These are phyloP conservation scores for Andrena bicolor DNA, from an alignment of 2,888 invertebrate species.

Conservation along the genomic window DNA sequence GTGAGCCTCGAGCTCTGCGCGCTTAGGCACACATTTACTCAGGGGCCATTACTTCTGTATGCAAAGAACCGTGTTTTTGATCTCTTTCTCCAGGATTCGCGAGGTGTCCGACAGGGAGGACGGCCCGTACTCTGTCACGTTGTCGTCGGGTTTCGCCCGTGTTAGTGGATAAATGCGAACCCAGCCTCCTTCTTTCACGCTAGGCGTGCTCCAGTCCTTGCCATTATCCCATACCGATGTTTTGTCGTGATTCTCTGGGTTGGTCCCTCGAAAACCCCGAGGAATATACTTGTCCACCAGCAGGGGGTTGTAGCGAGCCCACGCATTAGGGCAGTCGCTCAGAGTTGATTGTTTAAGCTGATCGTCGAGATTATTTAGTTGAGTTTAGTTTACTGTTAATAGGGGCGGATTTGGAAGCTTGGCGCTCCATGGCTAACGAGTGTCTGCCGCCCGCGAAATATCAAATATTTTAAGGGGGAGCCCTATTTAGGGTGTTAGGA, in stretches of 20 bases:
- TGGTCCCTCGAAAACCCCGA: conserved; percentile 88
- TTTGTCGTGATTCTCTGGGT: conserved; percentile 87
- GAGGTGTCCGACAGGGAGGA: conserved; percentile 76
- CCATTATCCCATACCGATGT: conserved; percentile 90
- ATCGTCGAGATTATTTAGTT: conserved; percentile 16
- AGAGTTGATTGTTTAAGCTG: conserved; percentile 75
- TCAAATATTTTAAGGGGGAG: too few relatives aligned
- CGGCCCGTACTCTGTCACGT: conserved; percentile 69
- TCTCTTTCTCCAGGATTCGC: conserved; percentile 78
- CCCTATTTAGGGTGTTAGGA: too few relatives aligned
- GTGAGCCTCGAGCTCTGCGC: background rate
- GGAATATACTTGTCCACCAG: conserved; percentile 86
- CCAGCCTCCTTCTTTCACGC: conserved; percentile 91
- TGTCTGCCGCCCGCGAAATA: too few relatives aligned
- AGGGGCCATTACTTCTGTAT: conserved; percentile 79
- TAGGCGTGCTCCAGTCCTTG: conserved; percentile 89
- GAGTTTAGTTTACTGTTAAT: too few relatives aligned
- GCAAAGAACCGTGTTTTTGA: conserved; percentile 79
- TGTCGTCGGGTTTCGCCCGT: conserved; percentile 60
- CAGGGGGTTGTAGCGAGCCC: conserved; percentile 81
- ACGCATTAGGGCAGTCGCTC: conserved; percentile 76
- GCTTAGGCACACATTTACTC: background rate
- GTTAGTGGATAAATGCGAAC: conserved; percentile 90
- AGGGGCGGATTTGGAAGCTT: too few relatives aligned
- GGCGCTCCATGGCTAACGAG: too few relatives aligned